Evolutionary conservation across 2,888 invertebrate genomes (phyloP).

Genomic region (Oligia latruncula): DNA sequence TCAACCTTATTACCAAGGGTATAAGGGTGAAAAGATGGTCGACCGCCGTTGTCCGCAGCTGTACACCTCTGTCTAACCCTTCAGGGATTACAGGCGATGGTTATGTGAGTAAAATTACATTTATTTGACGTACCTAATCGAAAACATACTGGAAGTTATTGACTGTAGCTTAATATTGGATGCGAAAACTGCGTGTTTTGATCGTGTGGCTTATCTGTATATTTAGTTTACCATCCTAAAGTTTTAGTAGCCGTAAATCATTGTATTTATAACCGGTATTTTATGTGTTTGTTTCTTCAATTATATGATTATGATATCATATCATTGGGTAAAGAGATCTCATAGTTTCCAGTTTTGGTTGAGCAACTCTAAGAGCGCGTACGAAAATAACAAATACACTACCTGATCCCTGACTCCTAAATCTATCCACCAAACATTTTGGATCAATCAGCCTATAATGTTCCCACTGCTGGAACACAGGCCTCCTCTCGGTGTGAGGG

Average conservation of each 20-base stretch:
- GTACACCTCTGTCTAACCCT: too few species aligned
- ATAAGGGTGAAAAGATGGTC: too few species aligned
- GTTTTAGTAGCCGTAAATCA: constrained; percentile 47
- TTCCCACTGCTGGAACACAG: too few species aligned
- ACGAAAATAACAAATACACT: background rate
- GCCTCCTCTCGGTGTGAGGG: too few species aligned
- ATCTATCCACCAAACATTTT: background rate
- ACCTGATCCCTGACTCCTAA: background rate
- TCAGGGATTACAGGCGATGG: background rate
- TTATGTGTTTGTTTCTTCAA: constrained; percentile 37
- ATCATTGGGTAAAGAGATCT: background rate
- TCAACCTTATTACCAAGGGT: too few species aligned
- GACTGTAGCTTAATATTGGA: constrained; percentile 44
- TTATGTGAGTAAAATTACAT: constrained; percentile 12
- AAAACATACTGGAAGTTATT: constrained; percentile 34
- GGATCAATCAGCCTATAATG: too few species aligned
- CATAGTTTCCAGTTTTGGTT: constrained; percentile 12
- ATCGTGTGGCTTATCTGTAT: constrained; percentile 23
- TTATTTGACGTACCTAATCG: constrained; percentile 37
- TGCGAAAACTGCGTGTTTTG: constrained; percentile 35
- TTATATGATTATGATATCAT: constrained; percentile 19
- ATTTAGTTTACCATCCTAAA: constrained; percentile 31
- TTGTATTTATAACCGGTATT: constrained; percentile 46
- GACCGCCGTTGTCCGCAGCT: too few species aligned
- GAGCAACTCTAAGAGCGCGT: background rate